Evolutionary conservation across 2,113 vertebrate genomes (phyloP).

Genomic region (Mesitornis unicolor): DNA sequence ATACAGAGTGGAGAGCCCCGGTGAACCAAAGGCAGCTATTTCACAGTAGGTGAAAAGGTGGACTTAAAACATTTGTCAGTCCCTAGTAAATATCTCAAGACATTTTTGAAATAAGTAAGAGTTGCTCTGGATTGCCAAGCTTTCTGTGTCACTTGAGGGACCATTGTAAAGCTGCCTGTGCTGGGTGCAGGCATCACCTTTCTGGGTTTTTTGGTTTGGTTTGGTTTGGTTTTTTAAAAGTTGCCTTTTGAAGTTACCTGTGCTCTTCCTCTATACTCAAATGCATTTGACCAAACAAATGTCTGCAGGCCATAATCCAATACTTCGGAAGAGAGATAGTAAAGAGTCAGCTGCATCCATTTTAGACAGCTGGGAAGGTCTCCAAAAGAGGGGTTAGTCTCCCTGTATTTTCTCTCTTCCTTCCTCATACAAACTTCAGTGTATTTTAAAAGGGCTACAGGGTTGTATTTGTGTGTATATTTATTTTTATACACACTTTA

Average conservation of each 20-base stretch:
- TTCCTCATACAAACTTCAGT: neutral
- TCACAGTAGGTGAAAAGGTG: neutral
- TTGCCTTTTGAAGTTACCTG: neutral
- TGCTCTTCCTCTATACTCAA: neutral
- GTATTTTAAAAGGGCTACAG: neutral
- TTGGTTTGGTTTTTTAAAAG: neutral
- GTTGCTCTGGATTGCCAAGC: neutral
- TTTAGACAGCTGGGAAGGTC: neutral
- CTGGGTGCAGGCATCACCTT: neutral
- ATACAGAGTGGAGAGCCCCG: neutral
- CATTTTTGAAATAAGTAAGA: neutral
- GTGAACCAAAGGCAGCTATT: neutral
- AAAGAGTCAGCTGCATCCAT: neutral
- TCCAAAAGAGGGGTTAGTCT: neutral
- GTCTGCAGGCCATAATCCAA: neutral
- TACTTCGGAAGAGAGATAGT: neutral
- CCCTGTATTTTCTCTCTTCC: neutral
- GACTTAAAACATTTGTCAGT: neutral
- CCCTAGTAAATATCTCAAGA: neutral
- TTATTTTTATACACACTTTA: neutral
- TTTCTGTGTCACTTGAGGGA: neutral
- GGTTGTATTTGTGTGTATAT: neutral
- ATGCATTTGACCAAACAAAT: neutral
- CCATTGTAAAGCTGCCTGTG: neutral
- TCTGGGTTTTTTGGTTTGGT: neutral